Evolutionary conservation across 2,797 vertebrate species (phyloP).

Genomic region (Coregonus suidteri): DNA sequence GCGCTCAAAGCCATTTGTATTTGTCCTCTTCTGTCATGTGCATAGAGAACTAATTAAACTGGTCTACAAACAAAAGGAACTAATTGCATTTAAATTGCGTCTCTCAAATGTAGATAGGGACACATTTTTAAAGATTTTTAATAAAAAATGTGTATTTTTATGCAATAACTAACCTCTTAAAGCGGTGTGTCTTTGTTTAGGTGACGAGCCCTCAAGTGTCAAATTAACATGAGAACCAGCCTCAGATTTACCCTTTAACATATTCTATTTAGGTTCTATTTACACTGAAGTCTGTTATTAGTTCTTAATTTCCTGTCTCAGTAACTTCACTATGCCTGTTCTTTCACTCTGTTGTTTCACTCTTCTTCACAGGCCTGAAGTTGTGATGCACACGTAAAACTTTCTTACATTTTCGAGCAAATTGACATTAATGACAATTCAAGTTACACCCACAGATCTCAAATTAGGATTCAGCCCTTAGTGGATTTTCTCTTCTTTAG

Average conservation of each 20-base stretch:
- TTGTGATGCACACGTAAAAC: background rate
- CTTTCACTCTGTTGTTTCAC: background rate
- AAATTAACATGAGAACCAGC: background rate
- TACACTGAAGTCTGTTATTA: slow-evolving; percentile 5
- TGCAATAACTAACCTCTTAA: background rate
- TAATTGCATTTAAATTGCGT: slow-evolving; percentile 22
- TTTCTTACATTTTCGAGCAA: background rate
- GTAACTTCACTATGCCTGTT: slow-evolving; percentile 10
- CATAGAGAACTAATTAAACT: slow-evolving; percentile 26
- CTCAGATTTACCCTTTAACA: slow-evolving; percentile 1
- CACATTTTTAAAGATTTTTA: slow-evolving; percentile 1
- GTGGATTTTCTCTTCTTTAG: background rate
- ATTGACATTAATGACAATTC: background rate
- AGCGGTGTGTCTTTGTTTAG: slow-evolving; percentile 14
- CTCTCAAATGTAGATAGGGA: slow-evolving; percentile 9
- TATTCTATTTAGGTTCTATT: background rate
- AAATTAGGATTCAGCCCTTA: background rate
- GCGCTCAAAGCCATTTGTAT: background rate
- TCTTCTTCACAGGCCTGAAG: background rate
- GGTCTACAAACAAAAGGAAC: slow-evolving; percentile 29
- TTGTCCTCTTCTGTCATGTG: background rate
- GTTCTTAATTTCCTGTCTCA: slow-evolving; percentile 22
- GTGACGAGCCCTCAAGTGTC: slow-evolving; percentile 30
- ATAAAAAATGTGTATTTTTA: background rate
- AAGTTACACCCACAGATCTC: background rate